phyloP scores from a whole-genome alignment of 2,113 vertebrate genomes.

The Boulengeromyrus knoepffleri region DNA sequence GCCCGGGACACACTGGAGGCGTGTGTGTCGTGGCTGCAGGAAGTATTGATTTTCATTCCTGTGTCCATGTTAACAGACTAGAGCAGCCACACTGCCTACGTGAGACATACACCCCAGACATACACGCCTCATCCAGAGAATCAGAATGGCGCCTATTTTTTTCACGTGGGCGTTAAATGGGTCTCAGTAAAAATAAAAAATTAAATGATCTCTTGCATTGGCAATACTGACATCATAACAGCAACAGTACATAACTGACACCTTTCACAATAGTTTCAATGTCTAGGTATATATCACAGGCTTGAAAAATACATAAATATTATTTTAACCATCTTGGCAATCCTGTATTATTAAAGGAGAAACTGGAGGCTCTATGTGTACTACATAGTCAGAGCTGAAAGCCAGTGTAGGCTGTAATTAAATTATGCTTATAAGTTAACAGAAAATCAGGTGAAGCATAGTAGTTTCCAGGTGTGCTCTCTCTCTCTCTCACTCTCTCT shows the following conservation, averaged over 20 bases:
- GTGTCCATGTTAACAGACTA: neutral
- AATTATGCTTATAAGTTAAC: neutral
- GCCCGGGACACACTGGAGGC: neutral
- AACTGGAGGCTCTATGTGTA: neutral
- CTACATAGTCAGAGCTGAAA: neutral
- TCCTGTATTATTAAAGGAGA: neutral
- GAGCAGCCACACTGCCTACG: neutral
- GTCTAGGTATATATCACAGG: too few relatives aligned
- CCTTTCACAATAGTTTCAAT: neutral
- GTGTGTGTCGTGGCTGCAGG: neutral
- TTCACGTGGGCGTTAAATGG: neutral
- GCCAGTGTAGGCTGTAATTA: neutral
- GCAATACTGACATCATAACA: neutral
- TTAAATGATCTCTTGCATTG: neutral
- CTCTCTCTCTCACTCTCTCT: too few relatives aligned
- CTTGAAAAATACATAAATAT: too few relatives aligned
- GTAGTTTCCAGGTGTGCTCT: neutral
- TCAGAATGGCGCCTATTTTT: neutral
- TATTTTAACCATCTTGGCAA: too few relatives aligned
- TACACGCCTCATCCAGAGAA: too few relatives aligned
- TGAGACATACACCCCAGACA: too few relatives aligned
- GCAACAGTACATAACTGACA: neutral
- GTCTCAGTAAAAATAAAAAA: neutral
- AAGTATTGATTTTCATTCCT: neutral
- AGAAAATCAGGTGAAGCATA: neutral